Base-by-base conservation (phyloP, 2,113 vertebrate genomes). In the Malurus elegans region DNA sequence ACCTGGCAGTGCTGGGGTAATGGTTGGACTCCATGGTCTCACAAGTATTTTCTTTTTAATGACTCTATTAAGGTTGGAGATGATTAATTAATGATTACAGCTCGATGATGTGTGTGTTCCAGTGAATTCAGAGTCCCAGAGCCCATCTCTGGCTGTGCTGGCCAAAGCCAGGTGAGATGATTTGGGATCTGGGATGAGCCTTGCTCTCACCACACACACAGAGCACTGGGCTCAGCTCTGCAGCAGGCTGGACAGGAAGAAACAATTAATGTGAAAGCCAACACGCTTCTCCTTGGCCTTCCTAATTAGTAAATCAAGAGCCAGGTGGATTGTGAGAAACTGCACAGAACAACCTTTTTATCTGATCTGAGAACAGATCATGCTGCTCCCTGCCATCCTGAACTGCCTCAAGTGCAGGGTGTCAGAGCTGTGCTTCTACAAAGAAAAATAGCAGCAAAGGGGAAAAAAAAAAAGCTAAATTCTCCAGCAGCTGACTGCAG, bases 381-480 rank as follows among this genome's bases (percentile, higher is more conserved):
- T 3, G 20, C 18, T 87, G 64, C 13, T 61, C 40, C 42, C 76
- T 75, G 32, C 32, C 29, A n/a, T 7, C 45, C 66, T 73, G 62
- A 81, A 9, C 10, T 21, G 62, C 53, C 64, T 26, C 2, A 2
- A 38, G 40, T 8, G 31, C 6, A 6, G 20, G 47, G 28, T 44
- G 51, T 16, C 18, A 29, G 23, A 56, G 57, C 31, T 1, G 0
- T 36, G 21, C 26, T 88, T 62, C 47, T 56, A 40, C 0, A 0
- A 28, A 25, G 40, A 19, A n/a, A 90, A 62, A n/a, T 1, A 79
- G 31, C 40, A 78, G n/a, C 20, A 80, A 71, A 79, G 7, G 17
- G 9, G 14, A 8, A 38, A 38, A 40, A 42, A 47, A 80, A 67
- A n/a, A 31, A 10, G 0, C 18, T 13, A 44, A 92, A 42, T 51